Percentiles rank a stretch among this genome's conserved stretches.
Evolutionary conservation across 2,113 vertebrate genomes (phyloP).

Genomic region (Anarrhichthys ocellatus): DNA sequence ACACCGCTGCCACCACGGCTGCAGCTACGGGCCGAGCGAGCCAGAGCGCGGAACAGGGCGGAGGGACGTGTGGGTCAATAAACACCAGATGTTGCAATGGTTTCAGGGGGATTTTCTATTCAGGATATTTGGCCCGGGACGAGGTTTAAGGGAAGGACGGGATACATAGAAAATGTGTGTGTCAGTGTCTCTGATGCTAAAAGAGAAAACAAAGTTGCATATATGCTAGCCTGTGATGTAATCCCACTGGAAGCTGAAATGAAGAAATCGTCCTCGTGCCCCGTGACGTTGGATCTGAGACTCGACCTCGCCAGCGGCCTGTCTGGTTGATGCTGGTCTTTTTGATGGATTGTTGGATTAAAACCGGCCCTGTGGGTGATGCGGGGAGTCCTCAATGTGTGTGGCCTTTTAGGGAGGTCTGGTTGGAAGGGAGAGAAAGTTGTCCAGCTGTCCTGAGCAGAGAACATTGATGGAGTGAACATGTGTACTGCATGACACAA

Average conservation of each 20-base stretch:
- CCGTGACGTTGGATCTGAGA: slow-evolving; percentile 7
- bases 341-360: slow-evolving; percentile 20
- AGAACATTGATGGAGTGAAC: slow-evolving; percentile 26
- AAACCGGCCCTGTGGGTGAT: neutral
- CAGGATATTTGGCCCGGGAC: slow-evolving; percentile 14
- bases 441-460: slow-evolving; percentile 41
- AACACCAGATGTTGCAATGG: slow-evolving; percentile 75
- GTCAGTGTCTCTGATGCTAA: slow-evolving; percentile 18
- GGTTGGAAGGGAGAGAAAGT: slow-evolving; percentile 10
- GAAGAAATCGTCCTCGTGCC: slow-evolving; percentile 17
- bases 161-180: neutral
- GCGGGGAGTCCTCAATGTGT: slow-evolving; percentile 49
- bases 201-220: slow-evolving; percentile 15
- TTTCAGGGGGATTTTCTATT: slow-evolving; percentile 47
- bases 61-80: slow-evolving; percentile 58
- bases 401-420: slow-evolving; percentile 48
- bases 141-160: slow-evolving; percentile 1
- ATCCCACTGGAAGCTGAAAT: slow-evolving; percentile 12
- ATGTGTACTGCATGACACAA: slow-evolving; percentile 31
- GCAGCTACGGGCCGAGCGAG: slow-evolving; percentile 15
- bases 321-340: slow-evolving; percentile 17
- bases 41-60: slow-evolving; percentile 30
- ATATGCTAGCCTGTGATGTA: neutral
- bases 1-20: slow-evolving; percentile 44
- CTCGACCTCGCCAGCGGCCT: neutral